Percentiles rank a stretch among this genome's conserved stretches.
Evolutionary conservation across 1,140 invertebrate species (phyloP).

Genomic region (Tetragnatha versicolor): DNA sequence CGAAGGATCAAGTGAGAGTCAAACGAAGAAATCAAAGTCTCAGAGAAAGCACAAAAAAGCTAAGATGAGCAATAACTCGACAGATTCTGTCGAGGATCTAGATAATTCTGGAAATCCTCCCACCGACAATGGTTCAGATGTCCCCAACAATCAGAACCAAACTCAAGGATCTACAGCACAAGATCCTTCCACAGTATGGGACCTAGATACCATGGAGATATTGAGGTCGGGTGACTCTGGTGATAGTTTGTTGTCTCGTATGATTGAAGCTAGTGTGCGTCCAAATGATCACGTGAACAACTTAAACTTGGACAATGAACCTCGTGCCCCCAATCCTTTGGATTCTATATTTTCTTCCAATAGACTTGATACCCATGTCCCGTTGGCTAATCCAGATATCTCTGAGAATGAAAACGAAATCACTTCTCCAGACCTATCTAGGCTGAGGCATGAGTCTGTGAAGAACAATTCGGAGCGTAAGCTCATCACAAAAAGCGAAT

Average conservation of each 20-base stretch:
- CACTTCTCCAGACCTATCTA: not conserved
- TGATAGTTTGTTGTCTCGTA: not conserved
- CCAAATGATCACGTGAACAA: not conserved
- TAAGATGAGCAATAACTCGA: slow-evolving; percentile 25
- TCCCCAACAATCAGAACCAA: not conserved
- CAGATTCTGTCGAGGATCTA: slow-evolving; percentile 2
- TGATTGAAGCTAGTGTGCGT: not conserved
- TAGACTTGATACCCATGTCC: not conserved
- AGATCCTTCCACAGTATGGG: not conserved
- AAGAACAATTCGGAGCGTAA: slow-evolving; percentile 24
- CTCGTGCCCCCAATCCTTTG: not conserved
- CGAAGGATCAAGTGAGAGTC: slow-evolving; percentile 21
- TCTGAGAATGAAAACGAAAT: slow-evolving; percentile 26
- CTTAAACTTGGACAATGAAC: slow-evolving; percentile 13
- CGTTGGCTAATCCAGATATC: not conserved
- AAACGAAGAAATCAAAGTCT: slow-evolving; percentile 17
- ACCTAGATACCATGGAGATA: not conserved
- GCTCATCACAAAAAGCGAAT: slow-evolving; percentile 15
- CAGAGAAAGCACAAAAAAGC: slow-evolving; percentile 1
- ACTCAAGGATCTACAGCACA: not conserved
- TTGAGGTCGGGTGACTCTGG: not conserved
- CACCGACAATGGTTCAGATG: not conserved
- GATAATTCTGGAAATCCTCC: not conserved
- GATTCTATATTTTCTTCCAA: not conserved
- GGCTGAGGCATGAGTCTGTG: slow-evolving; percentile 11